A percentile compares a stretch with the other conserved stretches of the same genome.
phyloP scores from a whole-genome alignment of 1,140 invertebrate species.

The Brachionus rotundiformis region DNA sequence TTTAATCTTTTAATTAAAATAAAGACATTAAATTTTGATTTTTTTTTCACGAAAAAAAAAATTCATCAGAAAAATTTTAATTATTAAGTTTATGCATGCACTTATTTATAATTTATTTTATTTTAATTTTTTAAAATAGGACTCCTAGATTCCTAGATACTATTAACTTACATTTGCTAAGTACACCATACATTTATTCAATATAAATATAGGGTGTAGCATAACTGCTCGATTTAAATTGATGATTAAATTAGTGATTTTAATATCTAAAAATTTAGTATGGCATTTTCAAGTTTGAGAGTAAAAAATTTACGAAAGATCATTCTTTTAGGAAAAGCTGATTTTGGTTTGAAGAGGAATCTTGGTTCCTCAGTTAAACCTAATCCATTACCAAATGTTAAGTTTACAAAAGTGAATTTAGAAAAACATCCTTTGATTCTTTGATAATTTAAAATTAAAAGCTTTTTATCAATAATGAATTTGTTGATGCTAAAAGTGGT shows the following conservation, averaged over 20 bases:
- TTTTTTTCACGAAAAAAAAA: too few species aligned
- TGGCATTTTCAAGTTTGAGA: background rate
- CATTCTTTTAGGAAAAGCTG: background rate
- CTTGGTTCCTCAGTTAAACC: background rate
- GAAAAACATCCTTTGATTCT: too few species aligned
- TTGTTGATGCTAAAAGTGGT: conserved; percentile 77
- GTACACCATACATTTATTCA: too few species aligned
- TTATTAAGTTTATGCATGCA: too few species aligned
- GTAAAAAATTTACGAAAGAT: background rate
- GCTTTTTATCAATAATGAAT: conserved; percentile 86
- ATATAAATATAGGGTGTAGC: background rate
- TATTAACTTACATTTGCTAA: background rate
- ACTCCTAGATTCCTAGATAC: background rate
- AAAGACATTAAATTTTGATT: too few species aligned
- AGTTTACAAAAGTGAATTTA: conserved; percentile 29
- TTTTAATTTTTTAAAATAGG: too few species aligned
- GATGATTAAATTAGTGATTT: background rate
- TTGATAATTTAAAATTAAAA: too few species aligned
- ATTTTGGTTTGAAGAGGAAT: background rate
- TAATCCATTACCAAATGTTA: conserved; percentile 2
- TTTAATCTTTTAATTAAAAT: too few species aligned
- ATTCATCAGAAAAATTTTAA: too few species aligned
- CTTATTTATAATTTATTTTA: too few species aligned
- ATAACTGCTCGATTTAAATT: background rate
- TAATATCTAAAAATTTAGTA: too few species aligned